Percentiles rank a stretch among this genome's conserved stretches.
phyloP scores from a whole-genome alignment of 1,140 invertebrate species.

The Drosophila ogumai region DNA sequence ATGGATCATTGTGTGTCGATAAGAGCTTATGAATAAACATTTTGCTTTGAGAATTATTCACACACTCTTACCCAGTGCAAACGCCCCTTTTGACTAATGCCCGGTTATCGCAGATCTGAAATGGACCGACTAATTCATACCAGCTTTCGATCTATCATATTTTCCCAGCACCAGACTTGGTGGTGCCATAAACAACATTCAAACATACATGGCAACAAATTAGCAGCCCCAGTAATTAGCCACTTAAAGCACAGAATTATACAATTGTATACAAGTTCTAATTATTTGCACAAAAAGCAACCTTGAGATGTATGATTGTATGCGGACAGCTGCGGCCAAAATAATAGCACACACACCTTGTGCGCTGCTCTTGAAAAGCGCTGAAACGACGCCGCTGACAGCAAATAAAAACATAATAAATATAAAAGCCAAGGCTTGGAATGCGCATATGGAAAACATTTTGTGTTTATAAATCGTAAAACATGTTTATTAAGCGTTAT shows the following conservation, averaged over 20 bases:
- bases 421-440: constrained; percentile 7
- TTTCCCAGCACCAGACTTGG: constrained; percentile 26
- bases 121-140: constrained; percentile 35
- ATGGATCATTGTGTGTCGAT: constrained; percentile 8
- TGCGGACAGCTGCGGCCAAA: constrained; percentile 29
- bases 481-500: constrained; percentile 26
- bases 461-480: constrained; percentile 39
- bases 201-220: constrained; percentile 36
- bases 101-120: constrained; percentile 27
- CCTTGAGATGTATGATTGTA: constrained; percentile 57
- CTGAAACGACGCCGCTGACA: constrained; percentile 3
- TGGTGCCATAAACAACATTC: constrained; percentile 33
- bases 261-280: constrained; percentile 66
- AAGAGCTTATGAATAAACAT: constrained; percentile 11
- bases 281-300: constrained; percentile 68
- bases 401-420: constrained; percentile 22
- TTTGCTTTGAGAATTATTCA: background rate
- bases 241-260: constrained; percentile 49
- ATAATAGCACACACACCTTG: constrained; percentile 9
- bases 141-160: constrained; percentile 37
- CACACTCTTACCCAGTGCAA: background rate
- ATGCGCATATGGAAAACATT: constrained; percentile 6
- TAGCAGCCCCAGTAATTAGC: constrained; percentile 47
- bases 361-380: constrained; percentile 30
- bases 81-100: constrained; percentile 22